A percentile compares a stretch with the other conserved stretches of the same genome.
These are phyloP conservation scores for Ageneiosus marmoratus DNA, from an alignment of 2,113 vertebrate genomes.

Conservation along the genomic window DNA sequence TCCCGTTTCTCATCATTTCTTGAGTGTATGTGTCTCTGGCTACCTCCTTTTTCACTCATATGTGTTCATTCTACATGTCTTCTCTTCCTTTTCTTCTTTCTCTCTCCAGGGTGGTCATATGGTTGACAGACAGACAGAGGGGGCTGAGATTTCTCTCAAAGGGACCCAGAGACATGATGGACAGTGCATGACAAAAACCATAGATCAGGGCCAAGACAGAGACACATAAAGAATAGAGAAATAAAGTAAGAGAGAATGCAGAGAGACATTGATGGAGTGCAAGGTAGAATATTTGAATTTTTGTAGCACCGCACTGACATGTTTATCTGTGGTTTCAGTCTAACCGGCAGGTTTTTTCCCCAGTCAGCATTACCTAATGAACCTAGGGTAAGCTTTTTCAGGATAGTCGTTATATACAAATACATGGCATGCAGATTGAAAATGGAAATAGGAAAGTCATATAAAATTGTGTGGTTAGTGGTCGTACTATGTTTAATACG, in stretches of 20 bases:
- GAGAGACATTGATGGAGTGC: constrained; percentile 30
- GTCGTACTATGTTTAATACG: background rate
- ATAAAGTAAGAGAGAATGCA: background rate
- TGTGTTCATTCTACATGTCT: constrained; percentile 1
- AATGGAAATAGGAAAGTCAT: background rate
- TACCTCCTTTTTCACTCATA: constrained; percentile 16
- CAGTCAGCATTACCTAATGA: constrained; percentile 26
- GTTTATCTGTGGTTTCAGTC: constrained; percentile 32
- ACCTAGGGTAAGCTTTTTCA: background rate
- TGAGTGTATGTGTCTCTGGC: constrained; percentile 24
- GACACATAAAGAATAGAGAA: constrained; percentile 7
- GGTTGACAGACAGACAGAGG: constrained; percentile 48
- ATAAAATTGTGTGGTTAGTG: background rate
- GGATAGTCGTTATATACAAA: background rate
- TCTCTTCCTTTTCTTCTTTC: constrained; percentile 2
- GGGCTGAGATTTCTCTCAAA: constrained; percentile 37
- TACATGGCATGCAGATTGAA: background rate
- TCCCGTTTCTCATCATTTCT: background rate
- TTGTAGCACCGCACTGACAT: background rate
- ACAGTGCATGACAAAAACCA: constrained; percentile 32
- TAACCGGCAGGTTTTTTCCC: background rate
- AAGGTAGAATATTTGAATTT: constrained; percentile 23
- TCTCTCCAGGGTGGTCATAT: constrained; percentile 32
- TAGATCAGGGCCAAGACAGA: constrained; percentile 1
- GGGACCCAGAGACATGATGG: constrained; percentile 42